Evolutionary conservation across 2,797 vertebrate genomes (phyloP).

Genomic region (Myioborus melanocephalus): DNA sequence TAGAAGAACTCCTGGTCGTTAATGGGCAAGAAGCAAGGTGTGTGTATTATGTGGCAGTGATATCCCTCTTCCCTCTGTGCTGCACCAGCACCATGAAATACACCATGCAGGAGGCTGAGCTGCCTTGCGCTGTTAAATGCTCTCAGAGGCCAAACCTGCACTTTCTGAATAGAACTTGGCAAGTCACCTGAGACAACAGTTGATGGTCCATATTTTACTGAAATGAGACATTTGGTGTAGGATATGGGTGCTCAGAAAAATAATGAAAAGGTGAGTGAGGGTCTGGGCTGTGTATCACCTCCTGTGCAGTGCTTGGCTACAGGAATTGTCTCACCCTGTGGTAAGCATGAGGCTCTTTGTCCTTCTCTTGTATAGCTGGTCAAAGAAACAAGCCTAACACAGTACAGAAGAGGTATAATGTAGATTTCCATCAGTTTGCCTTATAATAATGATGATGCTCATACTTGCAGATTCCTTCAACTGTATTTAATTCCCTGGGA

Average conservation of each 20-base stretch:
- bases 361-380: background rate
- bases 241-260: background rate
- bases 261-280: background rate
- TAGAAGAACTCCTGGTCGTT: background rate
- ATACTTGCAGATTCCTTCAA: background rate
- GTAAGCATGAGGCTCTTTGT: background rate
- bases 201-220: background rate
- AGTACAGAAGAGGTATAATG: background rate
- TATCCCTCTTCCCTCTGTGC: background rate
- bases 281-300: rapidly evolving
- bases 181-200: background rate
- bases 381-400: background rate
- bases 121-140: background rate
- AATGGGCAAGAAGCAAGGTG: background rate
- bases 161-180: background rate
- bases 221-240: background rate
- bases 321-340: background rate
- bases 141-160: background rate
- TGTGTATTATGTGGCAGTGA: background rate
- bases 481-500: background rate
- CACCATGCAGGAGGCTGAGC: rapidly evolving
- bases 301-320: background rate
- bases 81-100: background rate
- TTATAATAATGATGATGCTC: background rate
- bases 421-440: background rate